Evolutionary conservation across 2,113 vertebrate species (phyloP), one percentile per base, ranked within the genome.

Genomic region (Aptenodytes forsteri): DNA sequence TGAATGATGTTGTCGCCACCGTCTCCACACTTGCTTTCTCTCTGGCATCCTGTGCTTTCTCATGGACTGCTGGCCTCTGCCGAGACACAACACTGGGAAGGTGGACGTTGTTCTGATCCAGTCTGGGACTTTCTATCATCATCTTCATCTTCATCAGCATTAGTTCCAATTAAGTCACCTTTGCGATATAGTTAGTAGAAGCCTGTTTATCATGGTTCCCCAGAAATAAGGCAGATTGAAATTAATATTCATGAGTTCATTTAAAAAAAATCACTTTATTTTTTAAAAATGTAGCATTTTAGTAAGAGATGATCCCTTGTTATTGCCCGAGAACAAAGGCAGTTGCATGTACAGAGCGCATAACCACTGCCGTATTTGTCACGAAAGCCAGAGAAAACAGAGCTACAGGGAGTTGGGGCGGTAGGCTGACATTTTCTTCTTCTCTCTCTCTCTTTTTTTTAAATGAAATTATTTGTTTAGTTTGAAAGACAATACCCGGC

Each of bases 381-480:
- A 49, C 72, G 36, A 61, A 92, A 92, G 29, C 52, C 87, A 90
- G 93, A 26, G 59, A 76, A 95, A 97, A 86, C 56, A 54, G 69
- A 90, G 64, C 72, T 59, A 11, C 8, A 3, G 75, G 84, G 40
- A 56, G 22, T 0, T 54, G 70, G 55, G 46, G 46, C 15, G 2
- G 17, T 5, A 34, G n/a, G 66, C 34, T 78, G 87, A 95, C 46
- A 27, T 91, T 90, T 96, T 91, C 80, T 77, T 50, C 73, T 95
- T 84, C 77, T 83, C 58, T 32, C 61, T 58, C 42, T 62, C 30
- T 73, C n/a, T 44, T 42, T 93, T 58, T 82, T 85, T 76, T 4
- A 90, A 96, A 90, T 94, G 70, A 90, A 95, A 95, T 86, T 94
- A 95, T 96, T 96, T 96, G 90, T 96, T 97, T 96, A 65, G 73